Evolutionary conservation across 2,888 invertebrate species (phyloP), one percentile per base, ranked within the genome.

Genomic region (Agrochola macilenta): DNA sequence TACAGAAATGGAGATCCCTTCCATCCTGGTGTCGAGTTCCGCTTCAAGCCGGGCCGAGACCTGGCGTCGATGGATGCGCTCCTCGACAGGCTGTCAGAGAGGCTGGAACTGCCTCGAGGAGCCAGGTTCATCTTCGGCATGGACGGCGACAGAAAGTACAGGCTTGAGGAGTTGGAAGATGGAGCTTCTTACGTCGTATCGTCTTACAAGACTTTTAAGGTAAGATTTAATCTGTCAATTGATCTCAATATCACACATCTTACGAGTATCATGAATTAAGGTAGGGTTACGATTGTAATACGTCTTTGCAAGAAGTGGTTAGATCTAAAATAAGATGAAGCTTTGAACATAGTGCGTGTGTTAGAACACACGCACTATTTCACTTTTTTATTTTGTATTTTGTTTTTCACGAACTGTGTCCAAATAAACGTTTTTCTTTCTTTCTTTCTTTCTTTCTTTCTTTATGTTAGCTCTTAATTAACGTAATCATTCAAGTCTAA

Each of bases 1-100:
- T 99, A 98, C 96, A 98, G 98, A 93, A 99, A 99, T 97, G 99
- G 99, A 5, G 99, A 99, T 93, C 98, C 99, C 0, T 98, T 99
- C 92, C 99, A 98, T 92, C 98, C 98, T 26, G 99, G 99, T 0
- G 97, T 99, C 58, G 99, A 99, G 94, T 98, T 98, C 84, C 96
- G 97, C 60, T 99, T 99, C 92, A 98, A 98, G 85, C 98, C 99
- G 0, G 99, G 99, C 2, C 97, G 99, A 80, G 99, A 99, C 91
- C 98, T 99, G 90, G 98, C 98, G 63, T 98, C 98, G 23, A 95
- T 99, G 96, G 99, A 99, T 91, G 98, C 98, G 26, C 96, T 99
- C 64, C 97, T 99, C 89, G 99, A 99, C 92, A 98, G 99, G 92
- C 97, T 99, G 74, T 99, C 99, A 12, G 97, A 98, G 83, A 97